Evolutionary conservation across 2,888 invertebrate genomes (phyloP).

Genomic region (Tortrix viridana): DNA sequence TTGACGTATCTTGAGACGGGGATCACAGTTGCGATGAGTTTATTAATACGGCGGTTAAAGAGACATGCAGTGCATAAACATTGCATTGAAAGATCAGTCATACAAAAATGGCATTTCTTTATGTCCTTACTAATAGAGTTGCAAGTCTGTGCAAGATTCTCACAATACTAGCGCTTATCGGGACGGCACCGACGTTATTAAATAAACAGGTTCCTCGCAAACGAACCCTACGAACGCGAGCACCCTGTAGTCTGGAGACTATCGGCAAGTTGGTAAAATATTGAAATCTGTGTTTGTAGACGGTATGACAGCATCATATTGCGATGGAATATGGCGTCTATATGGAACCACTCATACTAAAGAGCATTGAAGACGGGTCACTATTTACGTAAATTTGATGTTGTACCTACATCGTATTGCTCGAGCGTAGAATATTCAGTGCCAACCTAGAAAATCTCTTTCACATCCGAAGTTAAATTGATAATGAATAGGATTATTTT

Average conservation of each 20-base stretch:
- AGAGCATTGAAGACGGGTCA: background rate
- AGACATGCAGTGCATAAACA: too few relatives aligned
- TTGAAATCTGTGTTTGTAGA: conserved; percentile 55
- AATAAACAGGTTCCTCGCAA: conserved; percentile 66
- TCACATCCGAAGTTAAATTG: too few relatives aligned
- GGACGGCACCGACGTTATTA: conserved; percentile 72
- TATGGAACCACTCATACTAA: background rate
- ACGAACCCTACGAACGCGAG: conserved; percentile 49
- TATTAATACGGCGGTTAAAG: too few relatives aligned
- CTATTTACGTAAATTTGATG: too few relatives aligned
- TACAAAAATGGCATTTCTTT: too few relatives aligned
- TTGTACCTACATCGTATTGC: too few relatives aligned
- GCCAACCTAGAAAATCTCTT: too few relatives aligned
- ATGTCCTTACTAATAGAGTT: conserved; percentile 28
- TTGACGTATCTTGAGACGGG: too few relatives aligned
- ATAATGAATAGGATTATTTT: too few relatives aligned
- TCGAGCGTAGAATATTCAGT: too few relatives aligned
- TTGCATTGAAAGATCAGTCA: too few relatives aligned
- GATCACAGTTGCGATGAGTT: too few relatives aligned
- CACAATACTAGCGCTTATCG: conserved; percentile 72
- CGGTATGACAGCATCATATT: conserved; percentile 3
- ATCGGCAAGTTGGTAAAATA: conserved; percentile 57
- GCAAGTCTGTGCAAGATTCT: conserved; percentile 50
- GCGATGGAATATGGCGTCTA: conserved; percentile 22
- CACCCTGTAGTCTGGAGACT: conserved; percentile 52